A percentile compares a stretch with the other conserved stretches of the same genome.
phyloP scores from a whole-genome alignment of 2,888 invertebrate genomes.

The Brachyptera risi region DNA sequence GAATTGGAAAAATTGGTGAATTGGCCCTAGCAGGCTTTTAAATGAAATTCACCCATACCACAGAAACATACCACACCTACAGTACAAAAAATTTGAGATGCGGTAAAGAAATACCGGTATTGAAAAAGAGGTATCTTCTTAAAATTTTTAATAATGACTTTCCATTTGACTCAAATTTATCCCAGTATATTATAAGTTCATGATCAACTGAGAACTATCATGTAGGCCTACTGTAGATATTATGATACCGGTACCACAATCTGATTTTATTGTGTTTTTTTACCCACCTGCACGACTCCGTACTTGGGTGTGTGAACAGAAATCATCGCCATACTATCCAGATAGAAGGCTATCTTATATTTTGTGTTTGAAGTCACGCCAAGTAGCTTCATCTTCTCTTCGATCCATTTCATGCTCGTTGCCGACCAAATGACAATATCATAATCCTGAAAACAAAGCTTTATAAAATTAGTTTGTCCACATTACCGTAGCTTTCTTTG shows the following conservation, averaged over 20 bases:
- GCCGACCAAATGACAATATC: slow-evolving; percentile 99
- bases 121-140: too few relatives aligned
- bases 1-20: too few relatives aligned
- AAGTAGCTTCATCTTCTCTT: slow-evolving; percentile 91
- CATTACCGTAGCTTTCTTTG: background rate
- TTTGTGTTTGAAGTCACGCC: slow-evolving; percentile 77
- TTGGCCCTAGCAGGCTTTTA: too few relatives aligned
- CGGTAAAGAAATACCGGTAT: too few relatives aligned
- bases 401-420: slow-evolving; percentile 97
- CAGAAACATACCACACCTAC: too few relatives aligned
- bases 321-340: slow-evolving; percentile 93
- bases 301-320: slow-evolving; percentile 86
- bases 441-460: slow-evolving; percentile 59
- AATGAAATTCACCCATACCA: too few relatives aligned
- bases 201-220: too few relatives aligned
- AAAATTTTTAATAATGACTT: too few relatives aligned
- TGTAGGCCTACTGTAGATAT: too few relatives aligned
- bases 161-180: too few relatives aligned
- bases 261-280: background rate
- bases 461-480: background rate
- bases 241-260: background rate
- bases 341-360: slow-evolving; percentile 89
- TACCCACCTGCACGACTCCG: slow-evolving; percentile 78
- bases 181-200: too few relatives aligned
- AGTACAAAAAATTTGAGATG: too few relatives aligned